Conservation (phyloP, 2,113 vertebrate species). For the Upupa epops region DNA sequence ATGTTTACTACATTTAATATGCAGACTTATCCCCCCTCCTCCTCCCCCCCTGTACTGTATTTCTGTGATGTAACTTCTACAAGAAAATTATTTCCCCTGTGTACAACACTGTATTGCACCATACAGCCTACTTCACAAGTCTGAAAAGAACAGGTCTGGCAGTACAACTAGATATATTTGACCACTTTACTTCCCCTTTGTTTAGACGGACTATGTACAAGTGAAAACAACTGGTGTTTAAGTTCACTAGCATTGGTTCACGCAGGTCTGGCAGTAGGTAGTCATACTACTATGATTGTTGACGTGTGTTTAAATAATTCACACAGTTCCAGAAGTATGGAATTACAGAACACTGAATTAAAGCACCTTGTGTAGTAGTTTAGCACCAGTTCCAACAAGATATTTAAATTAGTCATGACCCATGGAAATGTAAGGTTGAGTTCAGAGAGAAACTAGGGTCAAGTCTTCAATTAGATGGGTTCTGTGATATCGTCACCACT, state of each 20-base stretch:
- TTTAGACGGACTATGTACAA: background rate
- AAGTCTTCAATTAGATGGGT: background rate
- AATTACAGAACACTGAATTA: background rate
- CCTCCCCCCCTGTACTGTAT: background rate
- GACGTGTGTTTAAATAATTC: background rate
- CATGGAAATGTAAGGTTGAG: background rate
- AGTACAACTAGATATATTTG: background rate
- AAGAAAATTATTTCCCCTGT: background rate
- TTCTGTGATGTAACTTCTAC: background rate
- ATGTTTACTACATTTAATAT: background rate
- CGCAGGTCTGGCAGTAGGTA: background rate
- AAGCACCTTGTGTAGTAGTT: conserved; percentile 38
- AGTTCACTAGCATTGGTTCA: background rate
- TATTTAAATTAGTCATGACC: background rate
- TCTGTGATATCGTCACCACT: background rate
- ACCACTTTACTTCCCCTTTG: background rate
- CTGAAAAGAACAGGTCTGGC: background rate
- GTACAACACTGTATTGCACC: background rate
- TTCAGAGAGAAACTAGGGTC: background rate
- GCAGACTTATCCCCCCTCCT: background rate
- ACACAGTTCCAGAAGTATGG: background rate
- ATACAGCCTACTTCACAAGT: background rate
- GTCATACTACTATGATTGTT: background rate
- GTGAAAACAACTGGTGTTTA: background rate
- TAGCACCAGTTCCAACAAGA: conserved; percentile 49